Evolutionary conservation across 92 coral and sea anemone genomes (phyloP), one percentile per base, ranked within the genome.

Genomic region (Paragorgia papillata): DNA sequence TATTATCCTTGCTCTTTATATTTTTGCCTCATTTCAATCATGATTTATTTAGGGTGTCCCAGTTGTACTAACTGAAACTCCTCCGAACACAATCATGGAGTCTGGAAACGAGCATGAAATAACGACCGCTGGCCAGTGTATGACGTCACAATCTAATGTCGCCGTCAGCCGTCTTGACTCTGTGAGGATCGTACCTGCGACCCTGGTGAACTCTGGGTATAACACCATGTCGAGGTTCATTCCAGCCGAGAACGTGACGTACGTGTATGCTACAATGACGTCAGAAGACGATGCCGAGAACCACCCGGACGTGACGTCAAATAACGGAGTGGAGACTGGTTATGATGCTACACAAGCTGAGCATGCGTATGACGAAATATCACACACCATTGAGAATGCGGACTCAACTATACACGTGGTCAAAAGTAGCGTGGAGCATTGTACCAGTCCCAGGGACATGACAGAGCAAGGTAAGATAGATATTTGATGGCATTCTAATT

Each of bases 231-330:
- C 80, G 35, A 64, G 83, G 33, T 73, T 81, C 34, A 83, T 84
- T 30, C 12, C 87, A 17, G 83, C 79, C 55, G 86, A 79, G 54
- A 82, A 73, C 29, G 79, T 83, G 53, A 68, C 87, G 60, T 80
- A 76, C n/a, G 80, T 83, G 1, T 71, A 71, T 17, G 78, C 78
- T 6, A 34, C 78, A 34, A 71, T 71, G 78, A 40, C 78, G 24
- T 49, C 78, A 24, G 78, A 71, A 33, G 64, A 71, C 19, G 78
- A 71, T 20, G 9, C 64, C 0, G 75, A 68, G 31, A 68, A 27
- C 35, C 78, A 71, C n/a, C 48, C 30, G 78, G 78, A 71, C 31
- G 50, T 53, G 51, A 54, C 64, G 78, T 71, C 78, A 53, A 13
- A 57, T 0, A 71, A 71, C 40, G 64, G 64, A 3, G 78, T 51